phyloP scores from a whole-genome alignment of 1,140 invertebrate species.

The Drosophila funebris region DNA sequence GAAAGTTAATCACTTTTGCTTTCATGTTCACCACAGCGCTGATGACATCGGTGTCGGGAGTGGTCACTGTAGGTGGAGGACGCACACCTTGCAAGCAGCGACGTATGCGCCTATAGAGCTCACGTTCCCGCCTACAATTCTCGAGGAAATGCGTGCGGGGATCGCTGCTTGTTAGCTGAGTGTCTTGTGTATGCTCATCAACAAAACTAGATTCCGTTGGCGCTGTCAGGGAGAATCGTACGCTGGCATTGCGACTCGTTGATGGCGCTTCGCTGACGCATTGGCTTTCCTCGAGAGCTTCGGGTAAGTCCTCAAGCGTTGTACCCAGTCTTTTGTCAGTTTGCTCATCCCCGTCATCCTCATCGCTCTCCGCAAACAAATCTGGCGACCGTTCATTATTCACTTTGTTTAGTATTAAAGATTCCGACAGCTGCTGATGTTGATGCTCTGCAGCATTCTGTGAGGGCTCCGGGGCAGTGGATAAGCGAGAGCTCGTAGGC shows the following conservation, averaged over 20 bases:
- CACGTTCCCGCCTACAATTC: constrained; percentile 69
- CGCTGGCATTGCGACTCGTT: constrained; percentile 23
- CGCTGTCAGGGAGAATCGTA: constrained; percentile 51
- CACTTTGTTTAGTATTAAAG: constrained; percentile 56
- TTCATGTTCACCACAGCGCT: constrained; percentile 84
- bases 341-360: constrained; percentile 49
- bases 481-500: constrained; percentile 22
- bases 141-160: constrained; percentile 62
- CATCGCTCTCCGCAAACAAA: constrained; percentile 79
- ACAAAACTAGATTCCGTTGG: constrained; percentile 73
- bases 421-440: constrained; percentile 34
- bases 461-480: constrained; percentile 33
- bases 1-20: constrained; percentile 71
- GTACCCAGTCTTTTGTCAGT: constrained; percentile 38
- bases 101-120: constrained; percentile 71
- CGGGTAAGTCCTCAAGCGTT: constrained; percentile 49
- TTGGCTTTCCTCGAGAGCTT: constrained; percentile 53
- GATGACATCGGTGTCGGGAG: constrained; percentile 84
- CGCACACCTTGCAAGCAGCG: constrained; percentile 85
- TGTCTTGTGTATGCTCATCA: constrained; percentile 68
- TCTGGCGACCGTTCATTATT: constrained; percentile 78
- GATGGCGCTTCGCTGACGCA: constrained; percentile 42
- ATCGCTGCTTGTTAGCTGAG: constrained; percentile 50
- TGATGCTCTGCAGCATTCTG: constrained; percentile 42
- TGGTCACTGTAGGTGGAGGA: constrained; percentile 87